Evolutionary conservation across 2,888 invertebrate species (phyloP), one percentile per base, ranked within the genome.

Genomic region (Agrenia bidenticulata): DNA sequence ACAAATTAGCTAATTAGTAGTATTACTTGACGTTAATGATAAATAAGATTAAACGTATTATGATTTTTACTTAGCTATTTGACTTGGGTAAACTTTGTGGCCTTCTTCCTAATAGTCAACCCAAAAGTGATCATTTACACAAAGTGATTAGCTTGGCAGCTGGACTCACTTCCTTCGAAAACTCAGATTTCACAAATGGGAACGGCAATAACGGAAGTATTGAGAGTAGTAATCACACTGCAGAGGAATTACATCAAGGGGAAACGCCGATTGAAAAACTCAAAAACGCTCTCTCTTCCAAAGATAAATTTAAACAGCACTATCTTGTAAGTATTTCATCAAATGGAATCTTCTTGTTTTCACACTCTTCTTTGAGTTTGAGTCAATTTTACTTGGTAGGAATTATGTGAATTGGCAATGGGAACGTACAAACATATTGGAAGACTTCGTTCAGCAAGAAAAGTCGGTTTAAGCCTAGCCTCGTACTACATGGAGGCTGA

Each of bases 371-470:
- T 56, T 41, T 42, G 27, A 37, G n/a, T n/a, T n/a, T n/a, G n/a
- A n/a, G n/a, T n/a, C n/a, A n/a, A 13, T 41, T 41, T 11, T 27
- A 15, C 2, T 39, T 4, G 7, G 17, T 54, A 86, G 83, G 96
- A 96, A 80, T 81, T 96, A 66, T 92, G 94, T 0, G 97, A 97
- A 79, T 81, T 96, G 70, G 94, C 96, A 0, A 94, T 96, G 87
- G 94, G 95, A 59, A 96, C 95, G 0, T 96, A 92, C 79, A 97
- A 97, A 78, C 95, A 96, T 81, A 94, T 96, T 70, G 89, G 89
- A 1, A 83, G 90, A 66, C 82, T 87, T 76, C 85, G 93, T 74
- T 94, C 90, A 2, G 73, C 76, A n/a, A 67, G 77, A 11, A 84
- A 90, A 54, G 91, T 96, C 63, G 96, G 96, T 0, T 85, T 89